Evolutionary conservation across 2,113 vertebrate species (phyloP).

Genomic region (Lepus europaeus): DNA sequence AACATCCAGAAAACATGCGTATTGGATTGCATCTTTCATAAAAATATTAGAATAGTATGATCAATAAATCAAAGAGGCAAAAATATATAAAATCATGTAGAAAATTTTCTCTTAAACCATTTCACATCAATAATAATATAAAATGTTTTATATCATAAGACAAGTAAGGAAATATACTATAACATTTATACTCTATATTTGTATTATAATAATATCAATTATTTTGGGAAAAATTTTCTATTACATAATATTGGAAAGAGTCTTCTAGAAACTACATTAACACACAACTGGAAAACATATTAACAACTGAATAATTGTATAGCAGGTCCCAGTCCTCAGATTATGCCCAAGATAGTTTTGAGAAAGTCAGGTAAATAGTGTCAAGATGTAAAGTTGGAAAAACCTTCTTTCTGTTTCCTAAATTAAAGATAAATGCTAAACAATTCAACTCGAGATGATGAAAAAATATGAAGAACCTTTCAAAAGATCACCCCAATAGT

Average conservation of each 20-base stretch:
- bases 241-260: not conserved
- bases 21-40: not conserved
- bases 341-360: conserved; percentile 49
- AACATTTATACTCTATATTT: not conserved
- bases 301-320: conserved; percentile 37
- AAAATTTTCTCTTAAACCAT: not conserved
- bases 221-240: not conserved
- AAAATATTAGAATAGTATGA: not conserved
- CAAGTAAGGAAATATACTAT: not conserved
- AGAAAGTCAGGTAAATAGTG: conserved; percentile 27
- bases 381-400: conserved; percentile 18
- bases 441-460: not conserved
- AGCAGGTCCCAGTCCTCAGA: not conserved
- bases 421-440: conserved; percentile 12
- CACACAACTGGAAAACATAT: not conserved
- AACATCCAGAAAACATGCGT: not conserved
- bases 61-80: conserved; percentile 1
- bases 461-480: conserved; percentile 23
- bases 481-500: not conserved
- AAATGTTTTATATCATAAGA: not conserved
- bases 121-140: not conserved
- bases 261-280: not conserved
- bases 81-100: not conserved
- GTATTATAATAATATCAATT: not conserved
- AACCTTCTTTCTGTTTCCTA: conserved; percentile 19